Base-by-base conservation (phyloP, 2,888 invertebrate species). In the Volucella inflata region DNA sequence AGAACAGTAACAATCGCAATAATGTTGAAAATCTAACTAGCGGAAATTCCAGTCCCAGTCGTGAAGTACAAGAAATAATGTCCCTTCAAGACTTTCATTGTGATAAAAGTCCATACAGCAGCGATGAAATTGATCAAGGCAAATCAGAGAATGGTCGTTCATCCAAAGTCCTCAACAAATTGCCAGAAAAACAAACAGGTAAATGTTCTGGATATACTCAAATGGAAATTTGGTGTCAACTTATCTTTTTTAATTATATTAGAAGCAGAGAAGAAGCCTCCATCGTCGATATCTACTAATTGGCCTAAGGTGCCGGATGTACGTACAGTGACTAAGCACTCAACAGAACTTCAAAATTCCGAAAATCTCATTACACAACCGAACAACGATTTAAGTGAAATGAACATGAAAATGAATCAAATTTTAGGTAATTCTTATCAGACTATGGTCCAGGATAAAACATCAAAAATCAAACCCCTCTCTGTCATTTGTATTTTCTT, bases 41-140 rank as follows among this genome's bases (percentile, higher is more conserved):
- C 67, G 96, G 96, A n/a, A 96, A 96, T 12, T 97, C 97, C 81
- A 97, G 97, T 91, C 97, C 98, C 6, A 97, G 97, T 89, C 94
- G 97, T 21, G 98, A 98, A 93, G 98, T 98, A 21, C 95, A 97
- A 90, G 96, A 97, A 93, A 98, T 98, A 88, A 93, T 98, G 91
- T 95, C 95, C 6, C 94, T 95, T 53, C 95, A 95, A 88, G 94
- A 94, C n/a, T 89, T 88, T 55, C 89, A 89, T 36, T 78, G 72
- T 16, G 87, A 77, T 48, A 89, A 89, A 62, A 88, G 64, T 65
- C 88, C 88, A 0, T 89, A 75, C 59, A 89, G 89, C 48, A 89
- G 88, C 14, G 90, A 91, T 71, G 89, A 90, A 42, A 64, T 84
- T 1, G 88, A 88, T 46, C 87, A 88, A 53, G 67, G 38, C 1